Evolutionary conservation across 2,888 invertebrate genomes (phyloP).

Genomic region (Flexamia atlantica): DNA sequence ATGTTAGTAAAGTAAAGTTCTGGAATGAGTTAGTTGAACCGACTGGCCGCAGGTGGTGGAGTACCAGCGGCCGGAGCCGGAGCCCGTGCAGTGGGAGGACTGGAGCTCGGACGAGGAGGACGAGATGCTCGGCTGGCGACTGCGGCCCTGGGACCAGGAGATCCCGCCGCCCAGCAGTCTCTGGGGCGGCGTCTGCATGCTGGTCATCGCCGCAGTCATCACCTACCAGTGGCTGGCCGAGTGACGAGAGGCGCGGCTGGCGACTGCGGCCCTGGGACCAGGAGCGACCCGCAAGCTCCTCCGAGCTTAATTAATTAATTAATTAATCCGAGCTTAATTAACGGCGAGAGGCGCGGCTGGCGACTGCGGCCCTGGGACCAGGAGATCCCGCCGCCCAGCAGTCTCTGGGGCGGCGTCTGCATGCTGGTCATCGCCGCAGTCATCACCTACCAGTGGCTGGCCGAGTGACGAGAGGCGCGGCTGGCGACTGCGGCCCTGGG

Average conservation of each 20-base stretch:
- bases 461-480: slow-evolving; percentile 1
- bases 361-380: slow-evolving; percentile 45
- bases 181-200: slow-evolving; percentile 65
- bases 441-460: slow-evolving; percentile 66
- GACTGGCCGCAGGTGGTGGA: no score
- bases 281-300: no score
- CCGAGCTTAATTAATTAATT: no score
- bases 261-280: no score
- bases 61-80: slow-evolving; percentile 68
- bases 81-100: slow-evolving; percentile 37
- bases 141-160: slow-evolving; percentile 59
- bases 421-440: slow-evolving; percentile 64
- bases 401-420: slow-evolving; percentile 66
- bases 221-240: slow-evolving; percentile 65
- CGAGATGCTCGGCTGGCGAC: slow-evolving; percentile 25
- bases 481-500: no score
- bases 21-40: no score
- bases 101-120: slow-evolving; percentile 53
- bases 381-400: slow-evolving; percentile 66
- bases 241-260: background rate
- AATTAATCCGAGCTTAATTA: no score
- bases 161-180: slow-evolving; percentile 66
- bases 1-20: no score
- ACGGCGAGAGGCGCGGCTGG: slow-evolving; percentile 43
- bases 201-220: slow-evolving; percentile 65